Conservation (phyloP, 2,888 invertebrate species). For the Brenthis ino region DNA sequence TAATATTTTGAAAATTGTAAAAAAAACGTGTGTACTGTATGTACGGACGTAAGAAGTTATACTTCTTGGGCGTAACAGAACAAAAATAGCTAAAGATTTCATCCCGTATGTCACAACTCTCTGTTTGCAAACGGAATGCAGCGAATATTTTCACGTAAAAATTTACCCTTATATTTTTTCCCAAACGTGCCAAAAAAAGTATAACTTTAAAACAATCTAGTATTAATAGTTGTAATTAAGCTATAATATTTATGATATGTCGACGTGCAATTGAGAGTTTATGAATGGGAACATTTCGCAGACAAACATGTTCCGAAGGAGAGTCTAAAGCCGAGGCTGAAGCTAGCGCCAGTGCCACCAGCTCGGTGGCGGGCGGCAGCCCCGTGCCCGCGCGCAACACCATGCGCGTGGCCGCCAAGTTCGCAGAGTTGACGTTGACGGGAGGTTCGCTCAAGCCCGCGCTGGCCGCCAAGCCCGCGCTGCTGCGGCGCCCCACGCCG, state of each 20-base stretch:
- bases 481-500: slow-evolving; percentile 81
- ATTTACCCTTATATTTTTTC: too few species aligned
- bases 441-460: slow-evolving; percentile 87
- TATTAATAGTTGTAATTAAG: not conserved
- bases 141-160: too few species aligned
- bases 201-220: too few species aligned
- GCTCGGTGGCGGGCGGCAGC: slow-evolving; percentile 34
- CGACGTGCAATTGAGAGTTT: too few species aligned
- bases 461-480: slow-evolving; percentile 90
- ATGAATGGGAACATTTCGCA: slow-evolving; percentile 14
- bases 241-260: not conserved
- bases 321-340: slow-evolving; percentile 9
- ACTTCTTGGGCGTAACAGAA: too few species aligned
- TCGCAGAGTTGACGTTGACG: slow-evolving; percentile 84
- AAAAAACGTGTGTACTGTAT: too few species aligned
- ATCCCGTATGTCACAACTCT: too few species aligned
- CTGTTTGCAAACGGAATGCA: too few species aligned
- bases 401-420: slow-evolving; percentile 84
- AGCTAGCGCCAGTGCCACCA: slow-evolving; percentile 32
- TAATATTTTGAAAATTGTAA: too few species aligned
- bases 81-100: too few species aligned
- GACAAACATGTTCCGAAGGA: slow-evolving; percentile 43
- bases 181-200: too few species aligned
- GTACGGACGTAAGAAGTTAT: too few species aligned
- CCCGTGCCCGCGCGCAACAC: slow-evolving; percentile 82